Evolutionary conservation across 2,888 invertebrate species (phyloP), one percentile per base, ranked within the genome.

Genomic region (Allolobophora icterica): DNA sequence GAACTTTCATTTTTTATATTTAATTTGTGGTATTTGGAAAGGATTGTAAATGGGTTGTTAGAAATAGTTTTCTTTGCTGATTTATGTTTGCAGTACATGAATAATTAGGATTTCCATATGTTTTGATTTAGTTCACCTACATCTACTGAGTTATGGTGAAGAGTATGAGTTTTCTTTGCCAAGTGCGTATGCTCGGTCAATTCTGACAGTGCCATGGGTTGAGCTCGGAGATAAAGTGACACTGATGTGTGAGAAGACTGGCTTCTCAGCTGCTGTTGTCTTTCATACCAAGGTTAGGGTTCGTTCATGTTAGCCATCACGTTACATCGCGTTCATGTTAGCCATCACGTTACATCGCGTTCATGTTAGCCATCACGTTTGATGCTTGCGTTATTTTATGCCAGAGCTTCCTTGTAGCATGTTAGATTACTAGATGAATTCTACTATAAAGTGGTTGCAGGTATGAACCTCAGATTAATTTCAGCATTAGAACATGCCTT

Each of bases 221-320:
- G 96, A 96, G 92, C 94, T 96, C 52, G 96, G 96, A 4, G 96
- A 96, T 92, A 95, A 95, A 92, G 94, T 96, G 71, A 94, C 93
- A 83, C 94, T 96, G 89, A 93, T 93, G 8, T 96, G 96, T 92
- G 93, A 94, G 58, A 95, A 95, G 92, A 95, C 95, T 4, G 95
- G 95, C 90, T 95, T 94, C 92, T 93, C 94, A 24, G 95, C 96
- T 40, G 92, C 94, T 89, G 94, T 96, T 71, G 94, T 94, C 92
- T 96, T 96, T 93, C 96, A 96, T 92, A 96, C 96, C 8, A 96
- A 96, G 95, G 96, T 96, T 93, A 89, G n/a, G n/a, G 92, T 34
- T n/a, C 24, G 24, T 33, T 52, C 35, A 5, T 58, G 40, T 90
- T 90, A 89, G 17, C 34, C 33, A 58, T 34, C n/a, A n/a, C n/a